These are phyloP conservation scores for Cydia pomonella DNA, from an alignment of 1,140 invertebrate genomes.

Conservation along the genomic window DNA sequence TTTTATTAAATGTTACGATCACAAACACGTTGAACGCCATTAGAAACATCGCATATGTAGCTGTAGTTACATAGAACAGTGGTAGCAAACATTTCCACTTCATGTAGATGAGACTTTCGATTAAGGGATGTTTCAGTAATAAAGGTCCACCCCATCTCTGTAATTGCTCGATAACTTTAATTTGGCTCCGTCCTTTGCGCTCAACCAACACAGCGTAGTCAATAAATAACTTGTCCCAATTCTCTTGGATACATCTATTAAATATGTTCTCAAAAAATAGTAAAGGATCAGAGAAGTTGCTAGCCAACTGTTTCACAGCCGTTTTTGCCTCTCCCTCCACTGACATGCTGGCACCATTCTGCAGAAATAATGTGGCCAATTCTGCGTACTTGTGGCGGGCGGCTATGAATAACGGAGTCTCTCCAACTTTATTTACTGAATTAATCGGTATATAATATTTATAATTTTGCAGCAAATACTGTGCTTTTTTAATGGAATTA, in stretches of 20 bases:
- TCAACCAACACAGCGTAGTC: not conserved
- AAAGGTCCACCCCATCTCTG: not conserved
- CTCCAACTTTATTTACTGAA: not conserved
- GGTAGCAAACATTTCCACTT: not conserved
- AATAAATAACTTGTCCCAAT: not conserved
- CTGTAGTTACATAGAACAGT: not conserved
- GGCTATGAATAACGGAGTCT: not conserved
- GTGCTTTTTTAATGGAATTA: not conserved
- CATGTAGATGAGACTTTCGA: not conserved
- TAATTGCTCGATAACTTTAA: not conserved
- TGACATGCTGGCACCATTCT: not conserved
- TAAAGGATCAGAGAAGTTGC: not conserved
- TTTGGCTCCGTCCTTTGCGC: not conserved
- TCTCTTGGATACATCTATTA: not conserved
- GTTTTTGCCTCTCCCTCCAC: not conserved
- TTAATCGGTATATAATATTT: not conserved
- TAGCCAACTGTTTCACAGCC: not conserved
- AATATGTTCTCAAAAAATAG: not conserved
- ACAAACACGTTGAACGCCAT: not conserved
- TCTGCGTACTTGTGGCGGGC: not conserved
- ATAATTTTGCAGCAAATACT: not conserved
- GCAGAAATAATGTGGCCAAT: not conserved
- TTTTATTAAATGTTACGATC: not conserved
- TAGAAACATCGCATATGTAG: not conserved
- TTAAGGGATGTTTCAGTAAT: not conserved